These are phyloP conservation scores for Mythimna ferrago DNA, from an alignment of 2,888 invertebrate species.

Conservation along the genomic window DNA sequence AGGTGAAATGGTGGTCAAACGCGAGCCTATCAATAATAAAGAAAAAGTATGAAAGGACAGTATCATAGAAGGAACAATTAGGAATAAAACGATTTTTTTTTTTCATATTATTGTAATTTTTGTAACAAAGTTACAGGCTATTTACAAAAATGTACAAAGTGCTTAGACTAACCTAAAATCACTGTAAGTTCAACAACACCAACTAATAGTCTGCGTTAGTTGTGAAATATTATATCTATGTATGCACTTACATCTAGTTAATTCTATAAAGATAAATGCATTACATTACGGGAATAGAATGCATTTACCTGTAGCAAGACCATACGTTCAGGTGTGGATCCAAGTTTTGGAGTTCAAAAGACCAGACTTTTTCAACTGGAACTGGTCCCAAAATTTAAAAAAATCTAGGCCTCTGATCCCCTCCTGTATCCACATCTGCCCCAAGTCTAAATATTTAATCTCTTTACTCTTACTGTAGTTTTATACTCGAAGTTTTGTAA, in stretches of 20 bases:
- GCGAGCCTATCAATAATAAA: too few species aligned
- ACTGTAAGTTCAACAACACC: not conserved
- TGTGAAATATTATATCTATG: not conserved
- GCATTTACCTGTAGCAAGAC: not conserved
- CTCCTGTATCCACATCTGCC: slow-evolving; percentile 22
- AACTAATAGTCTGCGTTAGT: too few species aligned
- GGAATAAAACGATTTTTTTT: not conserved
- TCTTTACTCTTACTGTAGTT: not conserved
- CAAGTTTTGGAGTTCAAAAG: slow-evolving; percentile 8
- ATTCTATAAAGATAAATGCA: not conserved
- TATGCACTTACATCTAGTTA: not conserved
- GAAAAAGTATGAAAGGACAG: too few species aligned
- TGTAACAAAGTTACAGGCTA: not conserved
- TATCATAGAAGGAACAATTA: too few species aligned
- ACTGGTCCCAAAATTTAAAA: fast-evolving
- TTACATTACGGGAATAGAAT: slow-evolving; percentile 14
- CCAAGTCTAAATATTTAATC: not conserved
- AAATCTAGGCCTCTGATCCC: not conserved
- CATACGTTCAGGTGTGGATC: slow-evolving; percentile 13
- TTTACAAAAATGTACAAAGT: not conserved
- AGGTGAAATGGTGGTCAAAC: too few species aligned
- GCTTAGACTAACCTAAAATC: not conserved
- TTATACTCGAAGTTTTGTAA: too few species aligned
- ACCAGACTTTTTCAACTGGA: not conserved
- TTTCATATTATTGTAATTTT: not conserved